Percentiles rank a stretch among this genome's conserved stretches.
Conservation (phyloP, 2,797 vertebrate genomes). For the Nothura maculosa region DNA sequence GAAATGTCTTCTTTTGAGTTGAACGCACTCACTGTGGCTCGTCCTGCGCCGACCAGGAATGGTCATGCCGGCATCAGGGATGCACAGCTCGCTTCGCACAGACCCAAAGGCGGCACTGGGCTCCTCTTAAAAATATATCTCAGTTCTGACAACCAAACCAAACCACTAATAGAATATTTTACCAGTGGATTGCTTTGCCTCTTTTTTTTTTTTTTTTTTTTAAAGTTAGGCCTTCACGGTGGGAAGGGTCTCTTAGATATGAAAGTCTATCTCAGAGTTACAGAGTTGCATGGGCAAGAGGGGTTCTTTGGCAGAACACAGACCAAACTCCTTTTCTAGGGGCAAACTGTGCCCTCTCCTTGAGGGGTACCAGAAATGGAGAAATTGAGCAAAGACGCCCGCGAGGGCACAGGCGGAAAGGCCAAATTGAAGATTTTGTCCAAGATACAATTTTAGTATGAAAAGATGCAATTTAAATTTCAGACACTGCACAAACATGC, state of each 20-base stretch:
- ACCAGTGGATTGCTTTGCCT: neutral
- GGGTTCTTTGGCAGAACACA: neutral
- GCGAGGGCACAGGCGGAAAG: neutral
- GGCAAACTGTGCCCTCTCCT: neutral
- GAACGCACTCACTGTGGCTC: fast-evolving
- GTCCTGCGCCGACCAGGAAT: neutral
- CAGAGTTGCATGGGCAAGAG: neutral
- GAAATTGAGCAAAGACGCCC: neutral
- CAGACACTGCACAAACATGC: neutral
- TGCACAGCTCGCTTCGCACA: neutral
- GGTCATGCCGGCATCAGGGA: neutral
- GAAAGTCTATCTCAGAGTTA: neutral
- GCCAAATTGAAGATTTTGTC: neutral
- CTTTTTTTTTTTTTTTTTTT: neutral
- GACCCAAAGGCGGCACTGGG: fast-evolving
- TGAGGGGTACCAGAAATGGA: neutral
- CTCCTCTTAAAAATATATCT: neutral
- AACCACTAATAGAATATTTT: neutral
- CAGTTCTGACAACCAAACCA: neutral
- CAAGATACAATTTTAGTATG: neutral
- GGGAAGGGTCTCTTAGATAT: neutral
- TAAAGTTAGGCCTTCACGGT: neutral
- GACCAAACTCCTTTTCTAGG: neutral
- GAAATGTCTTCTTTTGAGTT: neutral
- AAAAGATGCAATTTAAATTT: neutral